Evolutionary conservation across 2,888 invertebrate species (phyloP).

Genomic region (Capitulum mitella): DNA sequence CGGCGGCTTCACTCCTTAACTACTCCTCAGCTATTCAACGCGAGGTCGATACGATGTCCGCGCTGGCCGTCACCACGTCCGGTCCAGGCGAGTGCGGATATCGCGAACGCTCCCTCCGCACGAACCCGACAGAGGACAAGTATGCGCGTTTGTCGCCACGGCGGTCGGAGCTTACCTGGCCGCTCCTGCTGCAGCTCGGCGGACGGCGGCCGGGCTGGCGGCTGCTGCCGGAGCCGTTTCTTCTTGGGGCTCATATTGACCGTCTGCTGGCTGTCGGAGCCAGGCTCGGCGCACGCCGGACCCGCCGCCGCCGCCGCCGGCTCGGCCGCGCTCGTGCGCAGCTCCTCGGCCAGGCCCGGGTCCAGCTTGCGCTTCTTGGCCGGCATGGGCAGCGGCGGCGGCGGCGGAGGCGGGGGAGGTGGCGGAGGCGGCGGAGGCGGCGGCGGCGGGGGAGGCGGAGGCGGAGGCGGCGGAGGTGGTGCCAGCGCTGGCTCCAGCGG

Average conservation of each 20-base stretch:
- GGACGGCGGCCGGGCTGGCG: background rate
- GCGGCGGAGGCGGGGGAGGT: background rate
- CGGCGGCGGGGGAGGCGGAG: background rate
- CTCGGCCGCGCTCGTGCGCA: background rate
- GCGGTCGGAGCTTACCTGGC: background rate
- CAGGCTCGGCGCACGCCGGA: background rate
- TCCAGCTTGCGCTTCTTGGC: constrained; percentile 23
- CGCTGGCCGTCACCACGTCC: no score
- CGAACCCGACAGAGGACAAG: no score
- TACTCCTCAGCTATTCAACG: no score
- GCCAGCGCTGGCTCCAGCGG: background rate
- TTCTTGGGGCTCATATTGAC: background rate
- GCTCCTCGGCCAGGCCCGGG: background rate
- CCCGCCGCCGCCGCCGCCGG: no score
- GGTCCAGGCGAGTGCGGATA: no score
- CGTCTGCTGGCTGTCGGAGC: background rate
- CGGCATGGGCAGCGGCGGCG: constrained; percentile 18
- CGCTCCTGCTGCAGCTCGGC: background rate
- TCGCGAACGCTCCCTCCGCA: no score
- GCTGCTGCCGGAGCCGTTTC: background rate
- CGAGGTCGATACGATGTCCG: no score
- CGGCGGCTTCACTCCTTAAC: no score
- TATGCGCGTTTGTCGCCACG: no score
- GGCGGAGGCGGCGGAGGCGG: background rate
- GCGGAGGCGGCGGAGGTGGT: background rate